Base-by-base conservation (phyloP, 2,113 vertebrate species). In the Plestiodon gilberti region DNA sequence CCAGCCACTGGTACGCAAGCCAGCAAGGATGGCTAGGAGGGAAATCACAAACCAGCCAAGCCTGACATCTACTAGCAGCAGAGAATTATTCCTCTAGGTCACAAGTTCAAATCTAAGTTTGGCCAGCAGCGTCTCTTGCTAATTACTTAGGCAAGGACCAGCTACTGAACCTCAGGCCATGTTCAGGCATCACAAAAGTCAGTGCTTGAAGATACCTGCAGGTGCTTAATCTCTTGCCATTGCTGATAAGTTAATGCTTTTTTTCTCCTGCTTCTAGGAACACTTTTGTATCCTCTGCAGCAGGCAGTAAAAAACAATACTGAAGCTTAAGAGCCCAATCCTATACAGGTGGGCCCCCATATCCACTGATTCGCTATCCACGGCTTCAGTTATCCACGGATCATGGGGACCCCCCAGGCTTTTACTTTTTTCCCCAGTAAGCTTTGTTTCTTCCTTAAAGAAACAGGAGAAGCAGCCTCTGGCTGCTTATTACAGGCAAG, bases 1-100 rank as follows among this genome's bases (percentile, higher is more conserved):
- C 15, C 90, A 70, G 38, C 2, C 64, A 78, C 4, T 69, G 0
- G 0, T 3, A 18, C 75, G 30, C 0, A 40, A 71, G 10, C 82
- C 64, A 33, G 8, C 76, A 62, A 62, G 87, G 0, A 4, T 0
- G 76, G 23, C 2, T 69, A 57, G 40, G 81, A 89, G 74, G 62
- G 78, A 91, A 74, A 30, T 43, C 30, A 0, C 76, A 88, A 38
- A 85, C 64, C 4, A 40, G 78, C 15, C 2, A 0, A 1, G 25
- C 69, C 76, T 87, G 18, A 14, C 55, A 57, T 57, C 17, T 13
- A 57, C 55, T 57, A 57, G 55, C 55, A 7, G 55, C 55, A 57
- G 55, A 57, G 55, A 57, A 57, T 57, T 57, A 57, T 57, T 57
- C 55, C 55, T 57, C 55, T 57, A 57, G 83, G 67, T 86, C 84